phyloP scores from a whole-genome alignment of 2,113 vertebrate genomes.

The Cariama cristata region DNA sequence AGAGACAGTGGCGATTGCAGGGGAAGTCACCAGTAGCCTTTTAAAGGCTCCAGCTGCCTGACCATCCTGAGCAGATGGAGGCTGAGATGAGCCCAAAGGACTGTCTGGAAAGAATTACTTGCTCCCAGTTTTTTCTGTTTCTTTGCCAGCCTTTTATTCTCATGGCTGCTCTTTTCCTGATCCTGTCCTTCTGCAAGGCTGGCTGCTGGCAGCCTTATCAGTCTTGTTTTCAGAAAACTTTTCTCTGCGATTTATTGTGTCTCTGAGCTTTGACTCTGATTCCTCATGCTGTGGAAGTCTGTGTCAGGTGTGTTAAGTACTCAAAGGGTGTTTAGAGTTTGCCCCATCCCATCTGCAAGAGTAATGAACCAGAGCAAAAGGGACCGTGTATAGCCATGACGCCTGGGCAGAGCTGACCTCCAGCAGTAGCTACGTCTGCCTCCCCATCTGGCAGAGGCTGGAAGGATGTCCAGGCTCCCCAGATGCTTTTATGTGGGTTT shows the following conservation, averaged over 20 bases:
- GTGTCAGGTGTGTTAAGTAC: not conserved
- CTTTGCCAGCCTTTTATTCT: slow-evolving; percentile 48
- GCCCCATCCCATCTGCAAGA: not conserved
- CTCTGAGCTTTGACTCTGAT: not conserved
- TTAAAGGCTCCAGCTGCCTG: slow-evolving; percentile 21
- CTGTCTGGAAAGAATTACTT: slow-evolving; percentile 50
- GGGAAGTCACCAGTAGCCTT: not conserved
- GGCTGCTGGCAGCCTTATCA: not conserved
- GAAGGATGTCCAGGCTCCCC: not conserved
- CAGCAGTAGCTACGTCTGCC: not conserved
- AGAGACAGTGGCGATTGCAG: not conserved
- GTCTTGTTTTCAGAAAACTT: not conserved
- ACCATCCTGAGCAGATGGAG: not conserved
- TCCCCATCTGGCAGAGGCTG: not conserved
- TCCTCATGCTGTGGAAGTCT: not conserved
- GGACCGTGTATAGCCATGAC: rapidly evolving
- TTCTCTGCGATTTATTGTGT: not conserved
- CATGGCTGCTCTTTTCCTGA: slow-evolving; percentile 16
- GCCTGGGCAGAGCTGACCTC: not conserved
- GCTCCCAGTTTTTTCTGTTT: slow-evolving; percentile 35
- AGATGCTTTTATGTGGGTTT: not conserved
- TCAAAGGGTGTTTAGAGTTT: not conserved
- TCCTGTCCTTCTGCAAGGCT: slow-evolving; percentile 4
- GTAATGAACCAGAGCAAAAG: not conserved
- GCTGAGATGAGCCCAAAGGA: not conserved